phyloP scores from a whole-genome alignment of 2,888 invertebrate species.

The Poecilus cupreus region DNA sequence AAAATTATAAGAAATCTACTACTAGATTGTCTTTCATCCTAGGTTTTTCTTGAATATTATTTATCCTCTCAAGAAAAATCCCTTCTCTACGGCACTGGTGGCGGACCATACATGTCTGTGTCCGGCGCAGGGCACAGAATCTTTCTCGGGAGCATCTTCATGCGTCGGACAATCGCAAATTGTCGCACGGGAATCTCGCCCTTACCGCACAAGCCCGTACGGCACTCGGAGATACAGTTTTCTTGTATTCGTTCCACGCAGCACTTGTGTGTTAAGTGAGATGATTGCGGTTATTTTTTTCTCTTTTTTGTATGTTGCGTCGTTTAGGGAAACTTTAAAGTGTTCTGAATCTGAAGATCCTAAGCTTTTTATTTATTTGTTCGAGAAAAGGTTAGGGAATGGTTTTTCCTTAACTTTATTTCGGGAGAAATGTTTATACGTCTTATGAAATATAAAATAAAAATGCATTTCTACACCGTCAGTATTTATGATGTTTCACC shows the following conservation, averaged over 20 bases:
- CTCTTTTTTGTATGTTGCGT: conserved; percentile 23
- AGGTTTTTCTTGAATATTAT: too few species aligned
- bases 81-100: background rate
- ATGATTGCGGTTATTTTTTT: conserved; percentile 44
- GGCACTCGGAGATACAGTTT: conserved; percentile 18
- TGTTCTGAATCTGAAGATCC: background rate
- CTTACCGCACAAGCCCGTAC: background rate
- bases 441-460: too few species aligned
- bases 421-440: too few species aligned
- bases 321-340: conserved; percentile 48
- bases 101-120: background rate
- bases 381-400: background rate
- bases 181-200: background rate
- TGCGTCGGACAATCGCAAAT: conserved; percentile 12
- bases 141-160: background rate
- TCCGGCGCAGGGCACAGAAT: background rate
- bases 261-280: conserved; percentile 35
- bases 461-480: too few species aligned
- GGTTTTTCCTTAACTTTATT: background rate
- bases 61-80: background rate
- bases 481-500: too few species aligned
- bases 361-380: background rate
- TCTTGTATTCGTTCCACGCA: background rate
- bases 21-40: too few species aligned
- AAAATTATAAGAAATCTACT: too few species aligned